Evolutionary conservation across 2,113 vertebrate genomes (phyloP).

Genomic region (Leuciscus idus): DNA sequence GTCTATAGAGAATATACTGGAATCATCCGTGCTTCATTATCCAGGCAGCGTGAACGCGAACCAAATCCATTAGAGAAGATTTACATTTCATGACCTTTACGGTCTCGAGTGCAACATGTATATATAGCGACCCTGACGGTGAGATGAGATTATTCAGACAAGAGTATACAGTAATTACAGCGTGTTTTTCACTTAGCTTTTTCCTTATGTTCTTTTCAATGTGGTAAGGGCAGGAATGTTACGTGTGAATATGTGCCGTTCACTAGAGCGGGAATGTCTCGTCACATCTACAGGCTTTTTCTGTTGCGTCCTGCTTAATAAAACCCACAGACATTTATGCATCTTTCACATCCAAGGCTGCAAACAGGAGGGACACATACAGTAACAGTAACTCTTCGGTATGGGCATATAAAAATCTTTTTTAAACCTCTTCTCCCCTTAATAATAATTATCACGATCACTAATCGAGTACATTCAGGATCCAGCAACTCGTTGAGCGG

Average conservation of each 20-base stretch:
- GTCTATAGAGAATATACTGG: slow-evolving; percentile 29
- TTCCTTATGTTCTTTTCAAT: slow-evolving; percentile 10
- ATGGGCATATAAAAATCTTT: slow-evolving; percentile 35
- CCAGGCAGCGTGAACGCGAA: background rate
- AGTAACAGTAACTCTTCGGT: slow-evolving; percentile 37
- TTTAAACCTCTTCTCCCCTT: background rate
- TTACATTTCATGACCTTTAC: slow-evolving; percentile 39
- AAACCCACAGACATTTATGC: slow-evolving; percentile 29
- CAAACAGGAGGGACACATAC: slow-evolving; percentile 6
- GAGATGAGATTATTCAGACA: slow-evolving; percentile 53
- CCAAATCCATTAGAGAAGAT: slow-evolving; percentile 33
- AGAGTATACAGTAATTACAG: slow-evolving; percentile 54
- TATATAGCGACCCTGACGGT: slow-evolving; percentile 52
- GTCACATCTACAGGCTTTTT: slow-evolving; percentile 28
- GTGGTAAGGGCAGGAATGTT: slow-evolving; percentile 54
- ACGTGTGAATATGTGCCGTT: slow-evolving; percentile 45
- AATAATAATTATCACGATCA: slow-evolving; percentile 13
- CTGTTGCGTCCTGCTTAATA: slow-evolving; percentile 25
- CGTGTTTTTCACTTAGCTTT: slow-evolving; percentile 31
- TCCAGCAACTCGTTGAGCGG: slow-evolving; percentile 35
- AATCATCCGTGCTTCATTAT: slow-evolving; percentile 41
- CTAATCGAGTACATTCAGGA: slow-evolving; percentile 38
- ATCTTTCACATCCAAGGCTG: slow-evolving; percentile 35
- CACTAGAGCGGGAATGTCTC: slow-evolving; percentile 38
- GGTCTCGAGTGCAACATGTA: slow-evolving; percentile 41